A percentile compares a stretch with the other conserved stretches of the same genome.
Evolutionary conservation across 2,797 vertebrate genomes (phyloP).

Genomic region (Pangasius mekongensis): DNA sequence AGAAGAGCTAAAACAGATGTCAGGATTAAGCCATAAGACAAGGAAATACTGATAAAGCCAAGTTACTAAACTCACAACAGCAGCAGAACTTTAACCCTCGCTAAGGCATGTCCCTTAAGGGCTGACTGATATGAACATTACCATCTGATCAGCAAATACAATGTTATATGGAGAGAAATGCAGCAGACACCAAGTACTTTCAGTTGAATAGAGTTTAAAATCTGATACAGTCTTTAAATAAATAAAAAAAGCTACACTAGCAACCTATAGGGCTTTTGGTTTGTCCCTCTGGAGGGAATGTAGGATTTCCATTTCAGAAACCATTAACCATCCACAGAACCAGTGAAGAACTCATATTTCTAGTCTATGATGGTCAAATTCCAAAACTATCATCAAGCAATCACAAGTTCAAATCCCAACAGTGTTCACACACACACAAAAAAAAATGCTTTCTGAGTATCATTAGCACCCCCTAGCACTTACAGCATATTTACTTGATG

Average conservation of each 20-base stretch:
- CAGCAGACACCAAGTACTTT: no score
- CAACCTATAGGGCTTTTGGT: neutral
- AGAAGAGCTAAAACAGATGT: constrained; percentile 31
- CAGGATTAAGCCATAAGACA: constrained; percentile 1
- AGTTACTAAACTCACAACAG: constrained; percentile 4
- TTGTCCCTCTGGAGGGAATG: neutral
- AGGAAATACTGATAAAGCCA: neutral
- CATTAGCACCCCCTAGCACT: neutral
- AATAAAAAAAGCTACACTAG: neutral
- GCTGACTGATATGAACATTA: neutral
- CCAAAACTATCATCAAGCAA: neutral
- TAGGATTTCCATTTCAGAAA: neutral
- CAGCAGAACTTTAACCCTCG: neutral
- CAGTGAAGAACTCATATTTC: neutral
- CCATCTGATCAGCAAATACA: neutral
- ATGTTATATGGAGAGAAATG: no score
- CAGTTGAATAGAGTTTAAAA: no score
- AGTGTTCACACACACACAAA: no score
- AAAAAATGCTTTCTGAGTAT: neutral
- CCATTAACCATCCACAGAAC: neutral
- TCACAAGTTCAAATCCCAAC: neutral
- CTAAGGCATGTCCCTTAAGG: neutral
- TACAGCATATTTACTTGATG: no score
- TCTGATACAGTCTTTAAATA: neutral
- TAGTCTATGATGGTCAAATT: neutral